phyloP scores from a whole-genome alignment of 1,140 invertebrate genomes.

The Lepidurus arcticus region DNA sequence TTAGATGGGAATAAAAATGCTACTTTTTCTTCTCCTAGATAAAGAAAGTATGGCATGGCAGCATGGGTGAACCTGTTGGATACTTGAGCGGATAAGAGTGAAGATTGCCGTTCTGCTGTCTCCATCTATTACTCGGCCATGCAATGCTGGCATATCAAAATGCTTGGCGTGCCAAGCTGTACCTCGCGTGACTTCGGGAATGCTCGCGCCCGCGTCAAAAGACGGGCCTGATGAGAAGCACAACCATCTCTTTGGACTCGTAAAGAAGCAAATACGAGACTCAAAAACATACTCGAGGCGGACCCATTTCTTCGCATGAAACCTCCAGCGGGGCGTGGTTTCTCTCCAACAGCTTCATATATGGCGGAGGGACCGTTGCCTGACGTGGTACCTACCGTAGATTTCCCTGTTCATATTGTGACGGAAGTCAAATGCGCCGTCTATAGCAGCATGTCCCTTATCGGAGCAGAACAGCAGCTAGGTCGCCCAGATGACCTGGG shows the following conservation, averaged over 20 bases:
- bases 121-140: background rate
- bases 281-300: background rate
- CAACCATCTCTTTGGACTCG: background rate
- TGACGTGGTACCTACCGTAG: conserved; percentile 26
- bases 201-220: background rate
- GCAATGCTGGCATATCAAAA: background rate
- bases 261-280: background rate
- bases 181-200: background rate
- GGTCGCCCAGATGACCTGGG: background rate
- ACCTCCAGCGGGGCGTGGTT: background rate
- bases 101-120: background rate
- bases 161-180: conserved; percentile 15
- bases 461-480: background rate
- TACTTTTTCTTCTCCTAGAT: background rate
- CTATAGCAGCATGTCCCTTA: background rate
- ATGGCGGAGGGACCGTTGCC: conserved; percentile 29
- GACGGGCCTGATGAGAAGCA: background rate
- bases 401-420: background rate
- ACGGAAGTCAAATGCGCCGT: background rate
- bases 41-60: background rate
- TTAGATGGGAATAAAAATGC: background rate
- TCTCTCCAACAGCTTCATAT: background rate
- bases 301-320: background rate
- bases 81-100: background rate
- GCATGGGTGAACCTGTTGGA: background rate